Percentiles rank a stretch among this genome's conserved stretches.
Evolutionary conservation across 2,888 invertebrate species (phyloP).

Genomic region (Pterostichus niger): DNA sequence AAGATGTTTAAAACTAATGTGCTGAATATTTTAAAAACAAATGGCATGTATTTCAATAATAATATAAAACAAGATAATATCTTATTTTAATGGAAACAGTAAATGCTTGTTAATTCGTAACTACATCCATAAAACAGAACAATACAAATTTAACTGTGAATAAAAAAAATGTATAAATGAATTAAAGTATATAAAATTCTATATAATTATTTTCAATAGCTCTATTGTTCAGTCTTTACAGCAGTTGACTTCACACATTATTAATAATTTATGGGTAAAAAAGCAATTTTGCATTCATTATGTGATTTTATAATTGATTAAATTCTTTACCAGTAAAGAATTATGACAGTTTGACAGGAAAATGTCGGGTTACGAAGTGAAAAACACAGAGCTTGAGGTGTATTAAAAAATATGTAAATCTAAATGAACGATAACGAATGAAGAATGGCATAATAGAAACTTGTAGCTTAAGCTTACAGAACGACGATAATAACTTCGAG

Average conservation of each 20-base stretch:
- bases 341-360: constrained; percentile 30
- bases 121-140: no score
- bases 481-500: neutral
- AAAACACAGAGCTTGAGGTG: neutral
- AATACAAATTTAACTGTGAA: neutral
- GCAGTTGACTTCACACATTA: constrained; percentile 11
- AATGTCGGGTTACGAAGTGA: constrained; percentile 5
- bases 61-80: no score
- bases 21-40: no score
- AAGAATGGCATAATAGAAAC: constrained; percentile 20
- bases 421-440: constrained; percentile 34
- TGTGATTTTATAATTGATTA: constrained; percentile 35
- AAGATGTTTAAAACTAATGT: no score
- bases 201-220: constrained; percentile 23
- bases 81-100: no score
- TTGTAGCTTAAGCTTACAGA: neutral
- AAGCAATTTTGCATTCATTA: constrained; percentile 4
- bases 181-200: neutral
- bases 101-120: no score
- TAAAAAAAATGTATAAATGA: neutral
- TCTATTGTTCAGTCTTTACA: neutral
- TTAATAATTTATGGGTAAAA: constrained; percentile 4
- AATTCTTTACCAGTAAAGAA: constrained; percentile 9
- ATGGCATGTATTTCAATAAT: no score
- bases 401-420: constrained; percentile 35